Evolutionary conservation across 1,140 invertebrate genomes (phyloP), one percentile per base, ranked within the genome.

Genomic region (Reticulitermes speratus): DNA sequence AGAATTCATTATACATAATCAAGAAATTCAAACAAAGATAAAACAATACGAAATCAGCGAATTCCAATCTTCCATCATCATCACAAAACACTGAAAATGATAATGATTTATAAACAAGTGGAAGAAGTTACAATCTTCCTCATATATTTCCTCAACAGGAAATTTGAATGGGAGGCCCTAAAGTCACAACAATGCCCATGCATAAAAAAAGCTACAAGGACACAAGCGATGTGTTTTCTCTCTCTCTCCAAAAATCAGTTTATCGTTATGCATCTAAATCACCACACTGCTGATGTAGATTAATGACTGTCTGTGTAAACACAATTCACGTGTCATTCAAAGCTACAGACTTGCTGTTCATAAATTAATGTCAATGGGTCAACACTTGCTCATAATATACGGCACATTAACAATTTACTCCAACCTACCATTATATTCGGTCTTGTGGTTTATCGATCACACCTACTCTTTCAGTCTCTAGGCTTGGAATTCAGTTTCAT

Each of bases 331-430:
- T 30, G 65, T 75, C 65, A 84, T 48, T 52, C 83, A 45, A 84
- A 84, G 48, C 83, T 84, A 48, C 38, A 48, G 45, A 84, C 83
- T 25, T 84, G 44, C 38, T 52, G 30, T 84, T 52, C 52, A 84
- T 84, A 84, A 84, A 45, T 86, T 52, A 86, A 86, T 82, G 48
- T 82, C 85, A 86, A 52, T 82, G 55, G 32, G 52, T 82, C 48
- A 82, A 86, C 81, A 82, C 82, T 30, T 45, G n/a, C 75, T 25
- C 48, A 83, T 44, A 48, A 83, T 83, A 82, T 25, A 82, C 44
- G 44, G 21, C 45, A 86, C 21, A 59, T 38, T 30, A 86, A 45
- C 48, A 52, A 48, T 82, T 48, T 55, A 52, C 75, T 32, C 55
- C 75, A n/a, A 45, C 59, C n/a, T 44, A 55, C 48, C 23, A 86